Base-by-base conservation (phyloP, 2,797 vertebrate species). In the Pangasius larnaudii region DNA sequence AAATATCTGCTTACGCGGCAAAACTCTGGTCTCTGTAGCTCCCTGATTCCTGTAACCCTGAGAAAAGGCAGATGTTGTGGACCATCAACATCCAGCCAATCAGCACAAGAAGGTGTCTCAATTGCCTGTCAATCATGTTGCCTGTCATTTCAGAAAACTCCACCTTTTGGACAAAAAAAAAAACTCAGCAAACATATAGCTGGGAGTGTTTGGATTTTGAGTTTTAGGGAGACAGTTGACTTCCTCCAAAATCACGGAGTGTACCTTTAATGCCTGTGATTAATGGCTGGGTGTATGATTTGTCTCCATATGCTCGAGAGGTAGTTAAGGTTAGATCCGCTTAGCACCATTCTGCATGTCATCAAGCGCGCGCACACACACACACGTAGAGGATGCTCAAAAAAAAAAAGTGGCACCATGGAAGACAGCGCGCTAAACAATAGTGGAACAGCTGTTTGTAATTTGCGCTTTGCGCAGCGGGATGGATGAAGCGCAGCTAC, bases 401-500 rank as follows among this genome's bases (percentile, higher is more conserved):
- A 51, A 51, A 56, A 22, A 71, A 18, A 59, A 85, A 88, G 77
- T 87, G 86, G 33, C 88, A 67, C 56, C 69, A 85, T 74, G 90
- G 79, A 85, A 78, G 86, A 89, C 85, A 79, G 82, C 58, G 85
- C 56, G 84, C 86, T 67, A 88, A 91, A 91, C 91, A 92, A 93
- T 90, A 89, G 94, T 95, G 93, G 94, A 95, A 90, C 27, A 94
- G 95, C 95, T 95, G 95, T 93, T 92, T 94, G 95, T 96, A 96
- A 97, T 97, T 96, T 96, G 96, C 96, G 96, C 94, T 94, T 30
- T 83, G 59, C 61, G 81, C 39, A 18, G 42, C 63, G 39, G 59
- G 39, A 49, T 83, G 46, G 82, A 94, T 96, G 96, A 96, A 95
- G 96, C 96, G 75, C 85, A 85, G 94, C 95, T 97, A 96, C 97